A percentile compares a stretch with the other conserved stretches of the same genome.
phyloP scores from a whole-genome alignment of 2,797 vertebrate genomes.

The Epinephelus coioides region DNA sequence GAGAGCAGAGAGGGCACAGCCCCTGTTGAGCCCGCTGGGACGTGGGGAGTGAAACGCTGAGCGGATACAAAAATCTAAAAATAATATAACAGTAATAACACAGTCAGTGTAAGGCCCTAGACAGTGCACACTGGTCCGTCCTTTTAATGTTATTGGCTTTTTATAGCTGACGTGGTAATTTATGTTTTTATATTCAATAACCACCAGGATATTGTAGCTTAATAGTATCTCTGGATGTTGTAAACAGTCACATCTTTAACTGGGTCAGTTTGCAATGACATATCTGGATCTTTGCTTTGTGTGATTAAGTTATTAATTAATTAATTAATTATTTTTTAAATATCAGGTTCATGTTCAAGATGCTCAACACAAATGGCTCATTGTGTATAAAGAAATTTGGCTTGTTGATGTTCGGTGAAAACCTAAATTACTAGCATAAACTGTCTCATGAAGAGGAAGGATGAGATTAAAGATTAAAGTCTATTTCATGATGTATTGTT shows the following conservation, averaged over 20 bases:
- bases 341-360: too few species aligned
- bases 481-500: too few species aligned
- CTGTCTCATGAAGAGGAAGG: too few species aligned
- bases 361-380: too few species aligned
- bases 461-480: too few species aligned
- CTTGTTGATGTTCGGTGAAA: too few species aligned
- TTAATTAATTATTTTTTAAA: too few species aligned
- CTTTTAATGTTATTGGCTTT: neutral
- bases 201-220: neutral
- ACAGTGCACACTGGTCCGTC: neutral
- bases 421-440: too few species aligned
- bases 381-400: too few species aligned
- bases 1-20: constrained; percentile 44
- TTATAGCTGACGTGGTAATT: neutral
- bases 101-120: neutral
- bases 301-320: neutral
- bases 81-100: neutral
- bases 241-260: neutral
- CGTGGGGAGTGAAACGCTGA: constrained; percentile 17
- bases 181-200: constrained; percentile 1
- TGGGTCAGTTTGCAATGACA: neutral
- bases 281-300: neutral
- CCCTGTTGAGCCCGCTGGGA: constrained; percentile 37
- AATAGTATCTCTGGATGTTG: neutral
- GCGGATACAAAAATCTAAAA: neutral